A percentile compares a stretch with the other conserved stretches of the same genome.
Conservation (phyloP, 1,140 invertebrate genomes). For the Drosophila fuyamai region DNA sequence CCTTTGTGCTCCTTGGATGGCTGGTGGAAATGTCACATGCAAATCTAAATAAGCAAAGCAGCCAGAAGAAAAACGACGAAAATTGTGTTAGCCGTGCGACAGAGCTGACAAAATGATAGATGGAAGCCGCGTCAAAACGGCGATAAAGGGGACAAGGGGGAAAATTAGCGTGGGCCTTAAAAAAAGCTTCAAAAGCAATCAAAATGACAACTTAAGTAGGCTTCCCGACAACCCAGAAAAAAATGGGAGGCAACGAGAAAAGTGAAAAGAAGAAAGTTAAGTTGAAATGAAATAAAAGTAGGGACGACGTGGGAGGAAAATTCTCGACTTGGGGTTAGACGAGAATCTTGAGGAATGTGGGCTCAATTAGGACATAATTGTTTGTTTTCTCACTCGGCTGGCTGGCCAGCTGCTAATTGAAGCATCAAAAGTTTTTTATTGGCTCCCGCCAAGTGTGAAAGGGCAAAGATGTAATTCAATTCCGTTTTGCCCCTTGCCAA, state of each 20-base stretch:
- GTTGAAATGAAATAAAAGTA: conserved; percentile 29
- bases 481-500: conserved; percentile 12
- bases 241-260: conserved; percentile 19
- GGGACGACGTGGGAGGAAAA: conserved; percentile 5
- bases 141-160: not conserved
- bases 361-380: conserved; percentile 72
- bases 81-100: conserved; percentile 67
- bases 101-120: conserved; percentile 70
- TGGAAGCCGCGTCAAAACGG: conserved; percentile 33
- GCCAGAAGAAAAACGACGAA: conserved; percentile 58
- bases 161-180: conserved; percentile 74
- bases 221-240: conserved; percentile 51
- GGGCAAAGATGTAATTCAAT: conserved; percentile 58
- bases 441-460: conserved; percentile 50
- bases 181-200: conserved; percentile 81
- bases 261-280: conserved; percentile 22
- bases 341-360: conserved; percentile 47
- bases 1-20: conserved; percentile 30
- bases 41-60: conserved; percentile 60
- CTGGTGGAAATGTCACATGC: conserved; percentile 57
- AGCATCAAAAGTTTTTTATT: conserved; percentile 55
- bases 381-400: conserved; percentile 56
- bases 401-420: conserved; percentile 59
- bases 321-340: conserved; percentile 16
- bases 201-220: conserved; percentile 83